Evolutionary conservation across 2,888 invertebrate genomes (phyloP), one percentile per base, ranked within the genome.

Genomic region (Stomorhina lunata): DNA sequence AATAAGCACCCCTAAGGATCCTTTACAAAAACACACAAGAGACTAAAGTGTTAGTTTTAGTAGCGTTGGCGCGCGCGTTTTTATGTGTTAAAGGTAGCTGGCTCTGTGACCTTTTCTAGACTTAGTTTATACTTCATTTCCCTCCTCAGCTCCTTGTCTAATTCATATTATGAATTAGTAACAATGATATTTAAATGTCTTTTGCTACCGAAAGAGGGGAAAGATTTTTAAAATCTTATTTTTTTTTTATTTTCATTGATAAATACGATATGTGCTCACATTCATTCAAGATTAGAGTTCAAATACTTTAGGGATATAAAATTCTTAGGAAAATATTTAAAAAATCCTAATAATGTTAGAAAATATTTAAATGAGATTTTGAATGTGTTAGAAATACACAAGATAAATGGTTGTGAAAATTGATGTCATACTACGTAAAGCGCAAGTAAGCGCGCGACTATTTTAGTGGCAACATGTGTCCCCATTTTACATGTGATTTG

Each of bases 371-470:
- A 81, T 81, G 37, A 68, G 37, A 73, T 68, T 72, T 80, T 22
- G 5, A 25, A 66, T 32, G 1, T 15, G 4, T 45, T 4, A n/a
- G n/a, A n/a, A n/a, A n/a, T n/a, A n/a, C n/a, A n/a, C n/a, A n/a
- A n/a, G n/a, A n/a, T 48, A 80, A 84, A 84, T 84, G n/a, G n/a
- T 86, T 84, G 85, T 85, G 83, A 84, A 84, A 86, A 86, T 81
- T 80, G 45, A 78, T 86, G 84, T 86, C 81, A 83, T n/a, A n/a
- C n/a, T n/a, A n/a, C n/a, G n/a, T n/a, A n/a, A 85, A 84, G 80
- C 78, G 65, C 17, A 84, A 75, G 63, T 45, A 77, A 40, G 57
- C 80, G 78, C 75, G 65, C 73, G 63, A 66, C 72, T 76, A 75
- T 69, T 72, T 73, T 61, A 63, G 53, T 72, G 22, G 29, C 12